Evolutionary conservation across 2,888 invertebrate genomes (phyloP), one percentile per base, ranked within the genome.

Genomic region (Polymixis lichenea): DNA sequence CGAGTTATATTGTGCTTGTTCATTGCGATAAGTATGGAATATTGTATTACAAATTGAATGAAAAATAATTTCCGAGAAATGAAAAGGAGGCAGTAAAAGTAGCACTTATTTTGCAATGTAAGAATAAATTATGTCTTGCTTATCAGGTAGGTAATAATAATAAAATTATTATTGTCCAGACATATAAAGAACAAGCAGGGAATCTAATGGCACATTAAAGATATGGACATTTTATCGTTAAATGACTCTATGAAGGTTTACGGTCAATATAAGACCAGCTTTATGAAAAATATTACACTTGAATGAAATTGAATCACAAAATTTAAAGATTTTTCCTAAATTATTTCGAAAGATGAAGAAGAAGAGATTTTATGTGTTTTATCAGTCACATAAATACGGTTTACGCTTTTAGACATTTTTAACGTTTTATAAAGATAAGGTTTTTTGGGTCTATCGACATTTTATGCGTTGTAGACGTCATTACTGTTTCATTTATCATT

Each of bases 151-250:
- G 92, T 89, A 90, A 92, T 93, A 91, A 92, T 92, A 92, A 91
- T 93, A 93, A 93, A 94, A 91, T 88, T 73, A 87, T 91, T 90
- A 91, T 80, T 90, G 89, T 88, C 89, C 89, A 90, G 86, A 89
- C 87, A 83, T 91, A 92, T 91, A 92, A 92, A 92, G 89, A 83
- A 91, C 89, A 90, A 92, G 90, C 84, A 90, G 83, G 84, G 86
- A 85, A 89, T 90, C 87, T 93, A 92, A 95, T 92, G 90, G 93
- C 86, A 90, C 93, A 93, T 95, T 93, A 94, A 95, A 94, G 87
- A 92, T 93, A 92, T 92, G 92, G 91, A 89, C 90, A 88, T 91
- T 92, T 90, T 86, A 90, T 90, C 91, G 90, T 91, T 92, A 91
- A 93, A 94, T 89, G 90, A 88, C 88, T 88, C 89, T 89, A 82